Evolutionary conservation across 2,888 invertebrate species (phyloP), one percentile per base, ranked within the genome.

Genomic region (Scrobipalpa costella): DNA sequence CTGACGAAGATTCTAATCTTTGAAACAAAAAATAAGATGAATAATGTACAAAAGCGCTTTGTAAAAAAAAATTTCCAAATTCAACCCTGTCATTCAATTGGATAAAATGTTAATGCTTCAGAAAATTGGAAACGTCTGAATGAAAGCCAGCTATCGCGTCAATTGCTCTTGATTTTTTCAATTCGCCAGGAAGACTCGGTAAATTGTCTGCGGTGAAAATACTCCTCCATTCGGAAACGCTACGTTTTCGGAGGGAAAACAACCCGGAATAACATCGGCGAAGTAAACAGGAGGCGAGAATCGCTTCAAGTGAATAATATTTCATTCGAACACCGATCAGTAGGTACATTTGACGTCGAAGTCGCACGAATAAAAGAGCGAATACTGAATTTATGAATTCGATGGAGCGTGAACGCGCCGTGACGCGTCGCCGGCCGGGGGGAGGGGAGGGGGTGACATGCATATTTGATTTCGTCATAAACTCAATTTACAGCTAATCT

Each of bases 401-500:
- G 75, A 78, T 86, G 85, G 84, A 80, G 80, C 78, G 78, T 84
- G 75, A 82, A 79, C 78, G 78, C 77, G 77, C 74, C 67, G 70
- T 52, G 66, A 64, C 63, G 62, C 61, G 66, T 52, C 59, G 40
- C 15, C 47, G 27, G 57, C 61, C 40, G 36, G 50, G 21, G 62
- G 70, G 69, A 74, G 71, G 66, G 69, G 57, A 68, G 72, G 67
- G 67, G 75, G 79, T 73, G 73, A 80, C 84, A 82, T 86, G 87
- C 86, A 87, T 90, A 89, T 90, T 89, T 87, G 88, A 90, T 88
- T 87, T 78, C 78, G 76, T 84, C 86, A 89, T 90, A 89, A 90
- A 90, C 86, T 87, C 88, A 87, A 90, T 90, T 90, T 89, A 84
- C 88, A 88, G 89, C 88, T 90, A 90, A 90, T 90, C 89, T 86